Base-by-base conservation (phyloP, 1,140 invertebrate species). In the Anastrepha obliqua region DNA sequence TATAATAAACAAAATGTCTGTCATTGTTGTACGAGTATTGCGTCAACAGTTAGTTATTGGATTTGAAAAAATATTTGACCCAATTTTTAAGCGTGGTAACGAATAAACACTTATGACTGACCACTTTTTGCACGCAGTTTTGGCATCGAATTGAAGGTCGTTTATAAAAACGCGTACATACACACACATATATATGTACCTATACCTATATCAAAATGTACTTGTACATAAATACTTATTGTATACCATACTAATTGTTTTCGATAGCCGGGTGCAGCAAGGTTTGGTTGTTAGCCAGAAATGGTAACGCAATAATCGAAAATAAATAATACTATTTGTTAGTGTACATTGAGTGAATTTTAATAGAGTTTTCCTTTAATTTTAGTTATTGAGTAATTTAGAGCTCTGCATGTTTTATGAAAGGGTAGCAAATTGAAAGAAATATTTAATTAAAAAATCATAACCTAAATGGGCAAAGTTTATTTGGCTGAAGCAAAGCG, bases 91-190 rank as follows among this genome's bases (percentile, higher is more conserved):
- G n/a, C 20, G 74, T n/a, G 55, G 20, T 20, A 81, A 81, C n/a
- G 55, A 81, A 81, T 55, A 81, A 47, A 74, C 67, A 74, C n/a
- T 55, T 81, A 58, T 81, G 74, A 81, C 47, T 47, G 6, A 55
- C 17, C 74, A 20, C 44, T 81, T 47, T 51, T 81, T 55, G 47
- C 74, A 81, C 74, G 74, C 47, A 55, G 15, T 17, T 81, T 55
- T 81, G 74, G 74, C 74, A 81, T 55, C 74, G 44, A 81, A 81
- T 55, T 81, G 74, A 81, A 81, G 74, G 74, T 81, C 74, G 47
- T 81, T 81, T 51, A 81, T 81, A 0, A 81, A 70, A 70, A 29
- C 55, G 47, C n/a, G 20, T 6, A 81, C n/a, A 81, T 81, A 58
- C n/a, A 8, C 42, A 81, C 51, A 47, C 29, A 29, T 29, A 70